Conservation (phyloP, 2,888 invertebrate species). For the Pandemis cinnamomeana region DNA sequence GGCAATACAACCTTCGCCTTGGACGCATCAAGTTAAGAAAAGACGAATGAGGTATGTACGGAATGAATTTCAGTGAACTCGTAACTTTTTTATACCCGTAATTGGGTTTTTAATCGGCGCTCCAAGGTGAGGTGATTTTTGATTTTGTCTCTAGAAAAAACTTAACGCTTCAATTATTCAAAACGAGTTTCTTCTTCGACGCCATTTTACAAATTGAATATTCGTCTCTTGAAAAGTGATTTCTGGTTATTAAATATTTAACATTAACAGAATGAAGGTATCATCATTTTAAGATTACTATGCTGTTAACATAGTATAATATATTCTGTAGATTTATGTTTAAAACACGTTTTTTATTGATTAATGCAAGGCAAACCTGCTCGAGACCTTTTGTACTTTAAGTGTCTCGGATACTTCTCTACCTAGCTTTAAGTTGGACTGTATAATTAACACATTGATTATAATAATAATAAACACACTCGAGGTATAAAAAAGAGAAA, state of each 20-base stretch:
- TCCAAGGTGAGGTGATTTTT: background rate
- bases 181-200: background rate
- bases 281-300: background rate
- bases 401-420: conserved; percentile 1
- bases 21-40: conserved; percentile 16
- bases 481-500: no score
- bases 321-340: conserved; percentile 7
- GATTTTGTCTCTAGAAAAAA: background rate
- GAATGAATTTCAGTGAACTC: conserved; percentile 10
- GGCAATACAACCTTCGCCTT: conserved; percentile 35
- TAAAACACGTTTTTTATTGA: conserved; percentile 34
- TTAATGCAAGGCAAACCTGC: conserved; percentile 38
- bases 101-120: conserved; percentile 3
- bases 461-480: background rate
- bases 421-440: background rate
- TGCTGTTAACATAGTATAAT: conserved; percentile 15
- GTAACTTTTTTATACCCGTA: background rate
- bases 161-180: background rate
- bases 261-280: background rate
- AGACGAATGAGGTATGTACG: conserved; percentile 34
- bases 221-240: background rate
- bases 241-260: background rate
- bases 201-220: background rate
- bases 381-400: conserved; percentile 26
- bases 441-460: background rate